A percentile compares a stretch with the other conserved stretches of the same genome.
Evolutionary conservation across 2,797 vertebrate species (phyloP).

Genomic region (Silurus aristotelis): DNA sequence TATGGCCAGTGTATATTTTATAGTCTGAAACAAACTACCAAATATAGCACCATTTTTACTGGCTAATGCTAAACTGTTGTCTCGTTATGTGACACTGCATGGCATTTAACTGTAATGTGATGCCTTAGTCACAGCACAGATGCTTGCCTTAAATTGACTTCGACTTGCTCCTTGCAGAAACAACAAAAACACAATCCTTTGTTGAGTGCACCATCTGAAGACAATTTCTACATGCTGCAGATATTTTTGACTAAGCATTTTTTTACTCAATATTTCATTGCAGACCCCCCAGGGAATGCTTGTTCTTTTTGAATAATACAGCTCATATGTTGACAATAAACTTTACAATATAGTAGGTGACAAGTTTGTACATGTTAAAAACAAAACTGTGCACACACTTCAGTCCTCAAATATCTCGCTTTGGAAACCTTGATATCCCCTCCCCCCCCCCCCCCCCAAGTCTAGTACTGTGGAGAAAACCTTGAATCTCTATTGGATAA

Average conservation of each 20-base stretch:
- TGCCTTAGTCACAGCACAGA: slow-evolving; percentile 22
- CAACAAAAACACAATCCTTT: neutral
- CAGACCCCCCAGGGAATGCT: neutral
- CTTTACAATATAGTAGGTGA: neutral
- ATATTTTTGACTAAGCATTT: neutral
- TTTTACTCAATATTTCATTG: neutral
- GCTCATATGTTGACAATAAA: neutral
- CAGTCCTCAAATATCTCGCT: slow-evolving; percentile 1
- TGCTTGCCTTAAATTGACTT: slow-evolving; percentile 18
- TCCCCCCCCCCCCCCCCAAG: slow-evolving; percentile 60
- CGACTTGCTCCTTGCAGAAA: neutral
- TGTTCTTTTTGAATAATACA: slow-evolving; percentile 11
- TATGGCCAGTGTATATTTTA: slow-evolving; percentile 26
- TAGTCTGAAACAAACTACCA: slow-evolving; percentile 41
- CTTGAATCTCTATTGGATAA: slow-evolving; percentile 67
- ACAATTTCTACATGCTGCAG: neutral
- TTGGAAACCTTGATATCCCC: slow-evolving; percentile 34
- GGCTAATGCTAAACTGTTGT: slow-evolving; percentile 7
- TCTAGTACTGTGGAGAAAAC: slow-evolving; percentile 60
- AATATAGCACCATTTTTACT: slow-evolving; percentile 11
- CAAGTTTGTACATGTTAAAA: slow-evolving; percentile 17
- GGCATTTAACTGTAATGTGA: slow-evolving; percentile 34
- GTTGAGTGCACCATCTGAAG: neutral
- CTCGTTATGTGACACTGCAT: slow-evolving; percentile 14
- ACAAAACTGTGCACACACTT: slow-evolving; percentile 1